Percentiles rank a stretch among this genome's conserved stretches.
phyloP scores from a whole-genome alignment of 2,113 vertebrate species.

The Protobothrops mucrosquamatus region DNA sequence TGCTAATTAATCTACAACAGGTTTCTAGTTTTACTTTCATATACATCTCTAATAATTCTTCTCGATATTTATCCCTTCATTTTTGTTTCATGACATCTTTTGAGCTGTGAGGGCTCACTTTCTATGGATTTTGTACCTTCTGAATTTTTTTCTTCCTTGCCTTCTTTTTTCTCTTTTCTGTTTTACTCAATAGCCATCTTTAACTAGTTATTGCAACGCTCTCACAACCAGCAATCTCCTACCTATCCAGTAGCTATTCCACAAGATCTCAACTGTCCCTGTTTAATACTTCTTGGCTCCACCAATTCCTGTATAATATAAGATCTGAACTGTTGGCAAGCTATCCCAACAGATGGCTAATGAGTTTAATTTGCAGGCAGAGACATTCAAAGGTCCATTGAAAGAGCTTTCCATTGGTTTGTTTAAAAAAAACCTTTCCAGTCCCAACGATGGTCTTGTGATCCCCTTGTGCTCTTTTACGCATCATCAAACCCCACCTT shows the following conservation, averaged over 20 bases:
- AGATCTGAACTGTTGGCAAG: neutral
- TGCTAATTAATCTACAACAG: neutral
- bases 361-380: neutral
- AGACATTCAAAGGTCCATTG: neutral
- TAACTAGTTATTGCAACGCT: neutral
- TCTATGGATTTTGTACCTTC: neutral
- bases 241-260: neutral
- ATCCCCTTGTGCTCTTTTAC: neutral
- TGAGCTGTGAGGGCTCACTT: neutral
- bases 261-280: neutral
- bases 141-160: neutral
- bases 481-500: neutral
- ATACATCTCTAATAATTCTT: neutral
- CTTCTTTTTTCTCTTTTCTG: neutral
- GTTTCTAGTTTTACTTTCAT: neutral
- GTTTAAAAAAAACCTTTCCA: neutral
- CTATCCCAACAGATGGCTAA: neutral
- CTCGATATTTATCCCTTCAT: neutral
- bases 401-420: neutral
- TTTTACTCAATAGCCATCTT: neutral
- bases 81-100: neutral
- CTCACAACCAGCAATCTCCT: neutral
- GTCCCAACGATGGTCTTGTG: neutral
- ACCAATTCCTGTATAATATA: neutral
- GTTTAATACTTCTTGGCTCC: neutral